Base-by-base conservation (phyloP, 2,797 vertebrate species). In the Tapirus indicus region DNA sequence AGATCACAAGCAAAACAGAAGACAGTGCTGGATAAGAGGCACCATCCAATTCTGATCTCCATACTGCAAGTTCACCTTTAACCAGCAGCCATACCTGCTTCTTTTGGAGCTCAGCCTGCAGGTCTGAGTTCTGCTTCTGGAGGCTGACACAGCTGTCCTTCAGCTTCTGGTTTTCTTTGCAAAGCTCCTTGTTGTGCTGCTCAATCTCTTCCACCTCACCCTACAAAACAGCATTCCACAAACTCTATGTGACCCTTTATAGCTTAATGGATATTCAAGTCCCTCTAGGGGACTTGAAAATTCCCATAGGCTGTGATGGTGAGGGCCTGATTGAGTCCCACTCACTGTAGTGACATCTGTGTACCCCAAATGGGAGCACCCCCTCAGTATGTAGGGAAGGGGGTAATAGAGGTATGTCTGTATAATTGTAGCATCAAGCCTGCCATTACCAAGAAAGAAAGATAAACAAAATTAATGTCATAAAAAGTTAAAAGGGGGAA, bases 201-300 rank as follows among this genome's bases (percentile, higher is more conserved):
- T 99, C 98, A 64, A 99, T 97, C 98, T 99, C 98, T 21, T 99
- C 99, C 4, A 99, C 98, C 93, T 99, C 99, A 25, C 99, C 99
- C 99, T 99, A 95, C 0, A 27, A 91, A 94, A 87, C 7, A 87
- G n/a, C 1, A 58, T 32, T 41, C 9, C n/a, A 64, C 18, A 49
- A 54, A 71, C 27, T 54, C 7, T 6, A 10, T 75, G 72, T 23
- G 84, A 77, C 41, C 60, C 56, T 84, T 66, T 47, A 56, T 3
- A 83, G 23, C 77, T 68, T 12, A 56, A 8, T 17, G 58, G 72
- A 41, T 86, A 85, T 44, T 86, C 52, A 62, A 64, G 41, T 58
- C 68, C 35, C 5, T 82, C 66, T 44, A 60, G 58, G 21, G 54
- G 72, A 47, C 47, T 47, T 47, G 47, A 66, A 94, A 87, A 77